Evolutionary conservation across 2,113 vertebrate species (phyloP).

Genomic region (Pundamilia nyererei): DNA sequence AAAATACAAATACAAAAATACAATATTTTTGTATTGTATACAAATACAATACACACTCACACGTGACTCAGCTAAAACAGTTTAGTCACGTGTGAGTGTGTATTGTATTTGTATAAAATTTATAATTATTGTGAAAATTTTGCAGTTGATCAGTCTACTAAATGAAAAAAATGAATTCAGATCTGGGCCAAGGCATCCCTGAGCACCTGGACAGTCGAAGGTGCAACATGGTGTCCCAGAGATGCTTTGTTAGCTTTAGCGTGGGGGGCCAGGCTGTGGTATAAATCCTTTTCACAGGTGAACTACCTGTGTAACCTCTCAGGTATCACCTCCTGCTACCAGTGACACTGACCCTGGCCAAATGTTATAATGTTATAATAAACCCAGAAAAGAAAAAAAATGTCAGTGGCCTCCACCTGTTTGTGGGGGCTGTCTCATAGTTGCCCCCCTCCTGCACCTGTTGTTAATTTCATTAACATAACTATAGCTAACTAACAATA

Average conservation of each 20-base stretch:
- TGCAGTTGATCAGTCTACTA: background rate
- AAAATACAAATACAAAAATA: background rate
- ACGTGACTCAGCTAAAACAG: background rate
- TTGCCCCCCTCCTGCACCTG: background rate
- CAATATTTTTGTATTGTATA: too few relatives aligned
- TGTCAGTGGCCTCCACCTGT: background rate
- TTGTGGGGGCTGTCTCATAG: background rate
- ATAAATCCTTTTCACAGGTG: background rate
- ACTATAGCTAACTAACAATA: background rate
- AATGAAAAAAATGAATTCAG: background rate
- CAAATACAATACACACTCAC: background rate
- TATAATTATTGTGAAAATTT: background rate
- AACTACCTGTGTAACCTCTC: background rate
- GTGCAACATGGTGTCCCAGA: background rate
- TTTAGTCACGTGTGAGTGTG: too few relatives aligned
- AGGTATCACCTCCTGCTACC: background rate
- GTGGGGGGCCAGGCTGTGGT: background rate
- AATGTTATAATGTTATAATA: background rate
- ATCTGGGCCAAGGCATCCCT: background rate
- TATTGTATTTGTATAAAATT: too few relatives aligned
- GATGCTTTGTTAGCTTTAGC: background rate
- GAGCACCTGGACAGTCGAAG: background rate
- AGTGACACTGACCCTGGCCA: background rate
- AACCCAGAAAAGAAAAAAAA: background rate
- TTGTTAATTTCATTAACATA: background rate